phyloP scores from a whole-genome alignment of 2,797 vertebrate species.

The Varecia variegata region DNA sequence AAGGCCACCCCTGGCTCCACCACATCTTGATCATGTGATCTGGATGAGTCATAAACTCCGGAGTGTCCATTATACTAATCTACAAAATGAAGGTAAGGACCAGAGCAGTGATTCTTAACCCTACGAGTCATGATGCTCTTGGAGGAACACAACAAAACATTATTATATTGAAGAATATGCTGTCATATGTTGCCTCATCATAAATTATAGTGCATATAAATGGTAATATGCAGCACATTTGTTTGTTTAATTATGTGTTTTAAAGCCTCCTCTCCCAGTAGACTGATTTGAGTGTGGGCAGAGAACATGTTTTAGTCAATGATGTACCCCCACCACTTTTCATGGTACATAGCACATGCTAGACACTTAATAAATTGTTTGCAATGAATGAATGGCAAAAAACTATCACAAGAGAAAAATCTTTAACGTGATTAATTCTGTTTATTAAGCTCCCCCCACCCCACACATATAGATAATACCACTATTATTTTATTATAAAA shows the following conservation, averaged over 20 bases:
- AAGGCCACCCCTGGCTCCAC: background rate
- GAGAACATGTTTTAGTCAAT: background rate
- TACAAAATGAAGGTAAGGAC: background rate
- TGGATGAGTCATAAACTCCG: background rate
- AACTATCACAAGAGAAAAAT: background rate
- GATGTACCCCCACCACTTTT: background rate
- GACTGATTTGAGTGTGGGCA: background rate
- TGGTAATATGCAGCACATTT: background rate
- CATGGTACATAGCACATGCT: background rate
- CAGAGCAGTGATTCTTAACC: background rate
- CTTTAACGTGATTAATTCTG: background rate
- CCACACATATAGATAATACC: background rate
- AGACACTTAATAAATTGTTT: background rate
- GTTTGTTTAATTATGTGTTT: constrained; percentile 25
- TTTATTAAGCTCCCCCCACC: background rate
- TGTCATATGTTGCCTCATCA: background rate
- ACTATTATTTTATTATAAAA: constrained; percentile 22
- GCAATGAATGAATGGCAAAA: background rate
- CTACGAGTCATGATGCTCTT: background rate
- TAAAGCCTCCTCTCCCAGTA: background rate
- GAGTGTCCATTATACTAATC: background rate
- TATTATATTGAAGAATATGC: background rate
- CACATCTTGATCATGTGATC: background rate
- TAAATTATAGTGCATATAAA: background rate
- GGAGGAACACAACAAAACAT: background rate